These are phyloP conservation scores for Eucriotettix oculatus DNA, from an alignment of 2,888 invertebrate genomes.

Conservation along the genomic window DNA sequence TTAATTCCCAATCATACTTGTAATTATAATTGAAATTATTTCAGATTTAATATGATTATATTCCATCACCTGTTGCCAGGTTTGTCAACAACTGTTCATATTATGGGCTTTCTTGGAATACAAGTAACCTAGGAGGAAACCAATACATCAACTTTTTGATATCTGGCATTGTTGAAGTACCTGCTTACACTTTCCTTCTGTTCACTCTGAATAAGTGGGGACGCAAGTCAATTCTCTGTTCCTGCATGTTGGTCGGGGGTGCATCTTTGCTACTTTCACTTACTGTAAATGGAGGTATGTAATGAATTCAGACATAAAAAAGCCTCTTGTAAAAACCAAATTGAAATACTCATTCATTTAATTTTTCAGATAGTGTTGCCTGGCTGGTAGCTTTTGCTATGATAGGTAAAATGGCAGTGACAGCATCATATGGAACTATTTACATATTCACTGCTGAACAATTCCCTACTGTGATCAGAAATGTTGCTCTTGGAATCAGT, in stretches of 20 bases:
- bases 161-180: constrained; percentile 56
- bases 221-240: constrained; percentile 47
- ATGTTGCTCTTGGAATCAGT: constrained; percentile 19
- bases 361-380: constrained; percentile 10
- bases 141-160: constrained; percentile 47
- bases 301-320: not conserved
- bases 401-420: constrained; percentile 21
- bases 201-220: constrained; percentile 53
- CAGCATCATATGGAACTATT: constrained; percentile 20
- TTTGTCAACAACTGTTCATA: constrained; percentile 25
- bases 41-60: not conserved
- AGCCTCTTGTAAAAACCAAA: not conserved
- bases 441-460: constrained; percentile 20
- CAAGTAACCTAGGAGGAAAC: constrained; percentile 24
- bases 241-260: constrained; percentile 48
- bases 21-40: not conserved
- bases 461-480: constrained; percentile 20
- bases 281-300: constrained; percentile 22
- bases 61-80: constrained; percentile 16
- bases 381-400: constrained; percentile 19
- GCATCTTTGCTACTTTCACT: constrained; percentile 37
- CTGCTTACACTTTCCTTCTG: constrained; percentile 47
- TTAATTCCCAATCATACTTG: not conserved
- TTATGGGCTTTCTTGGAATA: constrained; percentile 26
- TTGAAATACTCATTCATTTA: not conserved